These are phyloP conservation scores for Oscheius onirici DNA, from an alignment of 2,888 invertebrate genomes.

Conservation along the genomic window DNA sequence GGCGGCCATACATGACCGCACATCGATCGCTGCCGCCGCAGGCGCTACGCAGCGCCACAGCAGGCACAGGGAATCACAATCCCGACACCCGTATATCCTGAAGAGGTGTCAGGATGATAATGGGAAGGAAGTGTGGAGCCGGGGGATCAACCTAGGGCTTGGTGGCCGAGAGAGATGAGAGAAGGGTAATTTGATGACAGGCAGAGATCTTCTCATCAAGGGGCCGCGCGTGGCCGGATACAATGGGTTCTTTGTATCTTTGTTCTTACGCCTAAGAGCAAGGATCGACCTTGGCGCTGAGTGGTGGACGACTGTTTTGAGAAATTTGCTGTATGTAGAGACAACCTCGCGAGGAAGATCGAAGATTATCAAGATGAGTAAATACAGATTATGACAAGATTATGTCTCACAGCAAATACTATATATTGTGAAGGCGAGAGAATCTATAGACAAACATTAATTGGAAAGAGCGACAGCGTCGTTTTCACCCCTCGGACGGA, in stretches of 20 bases:
- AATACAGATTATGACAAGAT: slow-evolving; percentile 28
- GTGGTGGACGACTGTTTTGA: slow-evolving; percentile 10
- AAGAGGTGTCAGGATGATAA: too few relatives aligned
- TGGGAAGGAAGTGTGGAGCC: too few relatives aligned
- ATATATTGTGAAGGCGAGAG: slow-evolving; percentile 16
- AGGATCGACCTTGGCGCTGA: slow-evolving; percentile 19
- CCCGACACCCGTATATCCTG: not conserved
- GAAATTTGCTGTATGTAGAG: slow-evolving; percentile 10
- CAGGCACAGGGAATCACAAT: slow-evolving; percentile 18
- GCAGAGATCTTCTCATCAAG: slow-evolving; percentile 9
- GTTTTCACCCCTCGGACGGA: not conserved
- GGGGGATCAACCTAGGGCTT: not conserved
- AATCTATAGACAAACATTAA: not conserved
- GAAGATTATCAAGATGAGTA: slow-evolving; percentile 27
- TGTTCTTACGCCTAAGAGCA: slow-evolving; percentile 26
- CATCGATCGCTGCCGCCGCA: slow-evolving; percentile 39
- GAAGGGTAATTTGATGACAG: not conserved
- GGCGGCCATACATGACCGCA: slow-evolving; percentile 46
- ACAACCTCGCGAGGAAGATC: slow-evolving; percentile 1
- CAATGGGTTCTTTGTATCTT: slow-evolving; percentile 21
- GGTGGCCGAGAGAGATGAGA: not conserved
- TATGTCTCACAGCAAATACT: slow-evolving; percentile 25
- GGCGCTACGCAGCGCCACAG: slow-evolving; percentile 18
- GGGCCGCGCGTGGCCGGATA: slow-evolving; percentile 19
- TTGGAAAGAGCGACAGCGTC: not conserved